phyloP scores from a whole-genome alignment of 1,140 invertebrate species.

The Drosophila guanche region DNA sequence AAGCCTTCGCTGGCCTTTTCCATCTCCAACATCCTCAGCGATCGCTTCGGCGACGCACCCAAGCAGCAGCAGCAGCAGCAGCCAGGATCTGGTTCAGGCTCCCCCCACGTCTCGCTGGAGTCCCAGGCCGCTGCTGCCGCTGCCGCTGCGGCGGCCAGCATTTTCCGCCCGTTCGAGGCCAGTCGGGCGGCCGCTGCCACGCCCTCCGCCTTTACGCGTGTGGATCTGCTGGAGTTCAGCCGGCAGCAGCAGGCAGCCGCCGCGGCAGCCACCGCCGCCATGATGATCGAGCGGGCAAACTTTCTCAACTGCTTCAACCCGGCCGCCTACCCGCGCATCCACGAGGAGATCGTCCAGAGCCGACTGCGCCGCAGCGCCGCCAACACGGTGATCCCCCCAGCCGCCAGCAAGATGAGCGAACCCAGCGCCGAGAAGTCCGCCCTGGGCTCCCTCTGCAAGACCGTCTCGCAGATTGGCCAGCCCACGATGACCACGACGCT shows the following conservation, averaged over 20 bases:
- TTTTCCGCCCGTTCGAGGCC: conserved; percentile 79
- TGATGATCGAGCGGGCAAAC: conserved; percentile 82
- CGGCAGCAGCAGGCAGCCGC: conserved; percentile 77
- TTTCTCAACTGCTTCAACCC: conserved; percentile 82
- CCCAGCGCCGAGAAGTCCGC: conserved; percentile 75
- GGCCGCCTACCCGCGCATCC: conserved; percentile 81
- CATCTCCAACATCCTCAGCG: conserved; percentile 83
- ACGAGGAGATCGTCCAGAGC: conserved; percentile 81
- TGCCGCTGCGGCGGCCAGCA: conserved; percentile 49
- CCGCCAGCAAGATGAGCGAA: conserved; percentile 36
- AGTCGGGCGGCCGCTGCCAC: conserved; percentile 61
- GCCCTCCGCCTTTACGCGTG: conserved; percentile 78
- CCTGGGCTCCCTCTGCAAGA: conserved; percentile 86
- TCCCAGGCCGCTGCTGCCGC: conserved; percentile 21
- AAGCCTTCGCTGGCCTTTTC: conserved; percentile 79
- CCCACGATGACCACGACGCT: conserved; percentile 25
- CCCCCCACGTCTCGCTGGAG: conserved; percentile 1
- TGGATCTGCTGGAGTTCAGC: conserved; percentile 79
- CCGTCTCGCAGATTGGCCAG: conserved; percentile 87
- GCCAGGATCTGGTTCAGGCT: background rate
- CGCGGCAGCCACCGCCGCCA: conserved; percentile 75
- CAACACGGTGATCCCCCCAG: conserved; percentile 46
- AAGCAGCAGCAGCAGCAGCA: conserved; percentile 37
- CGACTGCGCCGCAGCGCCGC: conserved; percentile 62
- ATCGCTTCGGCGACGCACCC: conserved; percentile 75